These are phyloP conservation scores for Muntiacus muntjak DNA, from an alignment of 2,113 vertebrate species.

Conservation along the genomic window DNA sequence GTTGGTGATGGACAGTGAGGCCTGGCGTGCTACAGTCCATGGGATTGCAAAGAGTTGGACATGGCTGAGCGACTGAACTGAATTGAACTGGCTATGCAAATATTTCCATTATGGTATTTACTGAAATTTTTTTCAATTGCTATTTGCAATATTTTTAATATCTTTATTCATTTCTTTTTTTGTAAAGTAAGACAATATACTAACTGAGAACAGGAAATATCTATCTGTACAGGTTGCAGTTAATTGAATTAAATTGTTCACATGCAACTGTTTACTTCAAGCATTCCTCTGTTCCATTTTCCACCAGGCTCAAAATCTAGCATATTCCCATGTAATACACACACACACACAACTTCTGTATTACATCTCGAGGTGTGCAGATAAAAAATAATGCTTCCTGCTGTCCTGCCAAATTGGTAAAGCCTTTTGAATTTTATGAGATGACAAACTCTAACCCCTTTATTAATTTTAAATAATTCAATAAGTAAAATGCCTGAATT, in stretches of 20 bases:
- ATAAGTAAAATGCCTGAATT: not conserved
- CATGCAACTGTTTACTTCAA: not conserved
- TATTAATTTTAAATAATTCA: slow-evolving; percentile 48
- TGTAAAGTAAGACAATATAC: not conserved
- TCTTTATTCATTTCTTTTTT: not conserved
- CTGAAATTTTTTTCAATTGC: not conserved
- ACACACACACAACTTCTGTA: not conserved
- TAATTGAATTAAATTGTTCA: not conserved
- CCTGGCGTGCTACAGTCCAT: not conserved
- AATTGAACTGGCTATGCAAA: not conserved
- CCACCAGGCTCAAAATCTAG: not conserved
- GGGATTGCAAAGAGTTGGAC: too few relatives aligned
- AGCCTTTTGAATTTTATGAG: not conserved
- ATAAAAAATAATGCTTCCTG: not conserved
- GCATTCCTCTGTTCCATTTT: not conserved
- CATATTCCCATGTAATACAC: not conserved
- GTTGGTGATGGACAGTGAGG: not conserved
- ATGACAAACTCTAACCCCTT: not conserved
- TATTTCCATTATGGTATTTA: not conserved
- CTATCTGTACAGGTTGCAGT: not conserved
- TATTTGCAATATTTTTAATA: not conserved
- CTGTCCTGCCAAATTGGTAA: not conserved
- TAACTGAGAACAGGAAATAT: not conserved
- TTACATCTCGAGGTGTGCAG: not conserved
- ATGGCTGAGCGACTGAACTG: not conserved